Base-by-base conservation (phyloP, 53 echinoderm and acorn worm species). In the Holothuria leucospilota region DNA sequence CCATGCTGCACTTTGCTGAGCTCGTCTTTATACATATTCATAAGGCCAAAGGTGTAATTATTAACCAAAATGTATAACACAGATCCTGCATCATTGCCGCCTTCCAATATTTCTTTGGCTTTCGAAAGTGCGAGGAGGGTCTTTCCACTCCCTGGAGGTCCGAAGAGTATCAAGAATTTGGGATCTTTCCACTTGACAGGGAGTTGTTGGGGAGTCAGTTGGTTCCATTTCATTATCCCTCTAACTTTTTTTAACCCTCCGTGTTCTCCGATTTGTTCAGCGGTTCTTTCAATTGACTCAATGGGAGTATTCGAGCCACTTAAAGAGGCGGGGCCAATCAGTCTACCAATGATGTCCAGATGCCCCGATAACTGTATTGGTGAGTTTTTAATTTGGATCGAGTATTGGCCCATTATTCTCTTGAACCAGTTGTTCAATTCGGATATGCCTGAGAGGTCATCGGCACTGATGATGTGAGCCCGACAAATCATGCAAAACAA, bases 1-100 rank as follows among this genome's bases (percentile, higher is more conserved):
- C 64, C 23, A 64, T 64, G 23, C 64, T 64, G 64, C 28, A 28
- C 64, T 64, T 64, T 64, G 64, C 49, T 49, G 49, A 64, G 28
- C 64, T 64, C 23, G 23, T 23, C 23, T 64, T 64, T 28, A 6
- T 28, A 64, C 64, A 64, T 25, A 64, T 64, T 28, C 20, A 23
- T 64, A 5, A 64, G 24, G 8, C 28, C 23, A 25, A 25, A 64
- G 64, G 28, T 64, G 64, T 64, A 64, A 64, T 28, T 25, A 11
- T 64, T 25, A 28, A 28, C 64, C 20, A 25, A 64, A 25, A 64
- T 23, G 24, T 64, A 64, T 49, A 49, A 49, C 49, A 49, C 49
- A 49, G 49, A 49, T 49, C 49, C 49, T 49, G 3, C 3, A 4
- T 49, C 49, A 49, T 49, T 6, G 49, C 13, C 49, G 49, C 49